phyloP scores from a whole-genome alignment of 2,797 vertebrate genomes.

The Gallinago stenura region DNA sequence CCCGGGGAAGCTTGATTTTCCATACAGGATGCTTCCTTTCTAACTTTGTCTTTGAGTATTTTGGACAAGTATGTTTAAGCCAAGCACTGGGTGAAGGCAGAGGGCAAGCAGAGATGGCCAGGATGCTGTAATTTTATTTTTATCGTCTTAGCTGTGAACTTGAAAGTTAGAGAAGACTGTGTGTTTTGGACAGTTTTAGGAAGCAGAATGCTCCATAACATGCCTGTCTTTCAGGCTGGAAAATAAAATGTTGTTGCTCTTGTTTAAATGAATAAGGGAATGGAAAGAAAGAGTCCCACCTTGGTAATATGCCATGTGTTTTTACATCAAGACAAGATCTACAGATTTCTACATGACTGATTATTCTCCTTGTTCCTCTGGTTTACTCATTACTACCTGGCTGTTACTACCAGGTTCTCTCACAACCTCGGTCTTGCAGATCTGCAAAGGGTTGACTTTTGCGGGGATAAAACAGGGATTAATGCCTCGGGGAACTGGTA shows the following conservation, averaged over 20 bases:
- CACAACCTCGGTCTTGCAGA: neutral
- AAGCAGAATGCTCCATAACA: neutral
- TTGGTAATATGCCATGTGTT: neutral
- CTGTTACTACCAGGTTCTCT: neutral
- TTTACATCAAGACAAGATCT: conserved; percentile 28
- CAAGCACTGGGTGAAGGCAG: conserved; percentile 22
- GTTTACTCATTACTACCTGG: conserved; percentile 34
- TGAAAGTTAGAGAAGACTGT: neutral
- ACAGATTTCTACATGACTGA: conserved; percentile 26
- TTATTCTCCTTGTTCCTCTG: conserved; percentile 38
- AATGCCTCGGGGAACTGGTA: neutral
- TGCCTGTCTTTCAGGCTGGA: conserved; percentile 17
- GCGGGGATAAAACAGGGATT: conserved; percentile 26
- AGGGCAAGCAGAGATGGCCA: neutral
- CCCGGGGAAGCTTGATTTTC: neutral
- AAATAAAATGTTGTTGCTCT: conserved; percentile 17
- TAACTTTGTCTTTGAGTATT: neutral
- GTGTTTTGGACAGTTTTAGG: neutral
- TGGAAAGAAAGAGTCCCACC: neutral
- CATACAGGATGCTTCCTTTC: neutral
- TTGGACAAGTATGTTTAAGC: neutral
- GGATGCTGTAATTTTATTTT: conserved; percentile 34
- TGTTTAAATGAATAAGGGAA: neutral
- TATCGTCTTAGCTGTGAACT: neutral
- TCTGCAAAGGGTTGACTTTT: neutral